Evolutionary conservation across 2,797 vertebrate species (phyloP).

Genomic region (Karalla daura): DNA sequence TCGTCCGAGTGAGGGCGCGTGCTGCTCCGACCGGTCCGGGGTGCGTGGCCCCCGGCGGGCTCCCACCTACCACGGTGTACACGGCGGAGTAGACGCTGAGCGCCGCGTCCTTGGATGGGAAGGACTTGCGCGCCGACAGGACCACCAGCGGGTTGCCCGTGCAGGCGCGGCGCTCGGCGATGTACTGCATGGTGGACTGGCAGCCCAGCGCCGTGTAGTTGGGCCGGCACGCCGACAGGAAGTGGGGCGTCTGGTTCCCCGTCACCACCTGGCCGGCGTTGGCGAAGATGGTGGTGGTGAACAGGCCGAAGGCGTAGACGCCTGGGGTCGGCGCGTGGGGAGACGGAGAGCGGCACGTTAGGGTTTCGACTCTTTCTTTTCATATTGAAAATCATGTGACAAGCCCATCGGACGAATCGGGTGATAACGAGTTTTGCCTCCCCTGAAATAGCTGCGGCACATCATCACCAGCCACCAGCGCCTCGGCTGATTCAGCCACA

Average conservation of each 20-base stretch:
- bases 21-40: too few relatives aligned
- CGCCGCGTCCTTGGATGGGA: conserved; percentile 92
- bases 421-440: conserved; percentile 6
- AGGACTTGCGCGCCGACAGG: conserved; percentile 88
- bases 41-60: not conserved
- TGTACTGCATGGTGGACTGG: conserved; percentile 86
- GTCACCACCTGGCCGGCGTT: conserved; percentile 93
- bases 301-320: conserved; percentile 92
- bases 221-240: conserved; percentile 91
- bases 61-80: conserved; percentile 87
- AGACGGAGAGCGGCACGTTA: not conserved
- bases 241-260: conserved; percentile 93
- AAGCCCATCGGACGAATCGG: conserved; percentile 20
- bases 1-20: not conserved
- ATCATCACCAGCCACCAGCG: conserved; percentile 59
- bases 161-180: conserved; percentile 86
- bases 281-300: conserved; percentile 92
- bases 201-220: conserved; percentile 93
- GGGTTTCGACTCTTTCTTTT: conserved; percentile 16
- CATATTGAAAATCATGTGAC: not conserved
- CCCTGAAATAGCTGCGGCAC: conserved; percentile 57
- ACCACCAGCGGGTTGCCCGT: conserved; percentile 88
- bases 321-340: conserved; percentile 70
- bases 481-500: conserved; percentile 39
- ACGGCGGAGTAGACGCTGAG: conserved; percentile 90